Evolutionary conservation across 1,140 invertebrate species (phyloP).

Genomic region (Oryctes rhinoceros): DNA sequence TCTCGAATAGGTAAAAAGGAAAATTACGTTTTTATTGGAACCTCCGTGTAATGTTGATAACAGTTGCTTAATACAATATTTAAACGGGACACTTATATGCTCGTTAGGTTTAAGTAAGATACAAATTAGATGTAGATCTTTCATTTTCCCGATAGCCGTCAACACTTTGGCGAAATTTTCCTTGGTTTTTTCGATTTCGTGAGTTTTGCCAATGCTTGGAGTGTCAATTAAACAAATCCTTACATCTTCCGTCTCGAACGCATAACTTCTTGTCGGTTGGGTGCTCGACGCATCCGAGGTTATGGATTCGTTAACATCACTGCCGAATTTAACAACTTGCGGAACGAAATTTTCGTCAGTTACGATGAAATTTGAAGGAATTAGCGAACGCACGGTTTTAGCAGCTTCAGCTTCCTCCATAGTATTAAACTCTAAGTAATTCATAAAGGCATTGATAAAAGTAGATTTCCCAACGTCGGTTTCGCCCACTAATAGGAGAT

Average conservation of each 20-base stretch:
- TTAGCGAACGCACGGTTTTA: slow-evolving; percentile 18
- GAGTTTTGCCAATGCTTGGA: slow-evolving; percentile 50
- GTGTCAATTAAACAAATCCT: slow-evolving; percentile 55
- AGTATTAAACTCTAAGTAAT: not conserved
- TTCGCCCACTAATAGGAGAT: slow-evolving; percentile 56
- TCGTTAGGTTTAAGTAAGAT: slow-evolving; percentile 52
- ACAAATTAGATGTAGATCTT: slow-evolving; percentile 55
- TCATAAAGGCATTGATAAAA: slow-evolving; percentile 56
- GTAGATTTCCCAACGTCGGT: slow-evolving; percentile 59
- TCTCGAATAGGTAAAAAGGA: slow-evolving; percentile 54
- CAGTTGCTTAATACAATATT: slow-evolving; percentile 54
- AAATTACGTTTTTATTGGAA: slow-evolving; percentile 54
- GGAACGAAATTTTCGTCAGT: slow-evolving; percentile 49
- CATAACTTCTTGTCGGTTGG: slow-evolving; percentile 55
- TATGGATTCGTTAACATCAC: slow-evolving; percentile 52
- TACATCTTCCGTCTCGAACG: slow-evolving; percentile 51
- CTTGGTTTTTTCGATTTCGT: slow-evolving; percentile 52
- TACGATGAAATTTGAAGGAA: slow-evolving; percentile 47
- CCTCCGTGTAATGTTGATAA: slow-evolving; percentile 53
- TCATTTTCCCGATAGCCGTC: slow-evolving; percentile 49
- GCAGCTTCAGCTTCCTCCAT: slow-evolving; percentile 26
- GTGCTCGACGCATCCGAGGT: slow-evolving; percentile 53
- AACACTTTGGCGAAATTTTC: slow-evolving; percentile 54
- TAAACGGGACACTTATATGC: slow-evolving; percentile 49
- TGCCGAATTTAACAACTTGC: slow-evolving; percentile 38